phyloP scores from a whole-genome alignment of 2,113 vertebrate species.

The Neolamprologus toae region DNA sequence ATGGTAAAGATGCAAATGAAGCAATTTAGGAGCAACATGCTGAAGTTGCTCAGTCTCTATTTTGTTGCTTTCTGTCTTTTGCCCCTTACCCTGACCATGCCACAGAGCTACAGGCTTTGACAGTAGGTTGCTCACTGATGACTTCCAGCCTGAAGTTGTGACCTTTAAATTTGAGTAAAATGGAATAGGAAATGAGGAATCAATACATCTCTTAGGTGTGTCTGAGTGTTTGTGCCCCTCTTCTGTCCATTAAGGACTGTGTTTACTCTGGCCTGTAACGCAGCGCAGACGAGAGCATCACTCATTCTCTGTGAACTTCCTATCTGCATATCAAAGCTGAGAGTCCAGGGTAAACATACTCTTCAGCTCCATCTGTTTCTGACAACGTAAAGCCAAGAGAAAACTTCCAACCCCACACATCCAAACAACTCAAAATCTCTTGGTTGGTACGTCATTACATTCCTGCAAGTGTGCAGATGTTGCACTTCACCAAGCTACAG shows the following conservation, averaged over 20 bases:
- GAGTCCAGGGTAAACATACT: constrained; percentile 70
- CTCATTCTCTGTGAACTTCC: constrained; percentile 74
- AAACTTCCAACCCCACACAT: not conserved
- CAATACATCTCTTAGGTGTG: constrained; percentile 7
- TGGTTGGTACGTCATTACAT: not conserved
- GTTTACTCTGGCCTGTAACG: constrained; percentile 34
- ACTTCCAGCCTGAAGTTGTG: not conserved
- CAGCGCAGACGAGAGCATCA: constrained; percentile 54
- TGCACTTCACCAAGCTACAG: not conserved
- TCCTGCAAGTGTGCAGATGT: not conserved
- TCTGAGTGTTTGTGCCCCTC: not conserved
- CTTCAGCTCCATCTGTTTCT: constrained; percentile 71
- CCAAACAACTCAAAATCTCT: constrained; percentile 24
- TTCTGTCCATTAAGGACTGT: constrained; percentile 38
- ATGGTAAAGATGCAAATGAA: not conserved
- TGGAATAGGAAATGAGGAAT: constrained; percentile 12
- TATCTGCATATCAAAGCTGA: constrained; percentile 83
- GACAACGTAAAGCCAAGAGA: constrained; percentile 28
- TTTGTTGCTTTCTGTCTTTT: not conserved
- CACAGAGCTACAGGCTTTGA: not conserved
- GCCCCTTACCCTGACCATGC: not conserved
- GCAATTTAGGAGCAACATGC: not conserved
- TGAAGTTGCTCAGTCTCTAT: not conserved
- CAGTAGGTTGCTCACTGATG: not conserved
- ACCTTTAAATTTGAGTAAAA: constrained; percentile 2